These are phyloP conservation scores for Lepisosteus oculatus DNA, from an alignment of 2,113 vertebrate genomes.

Conservation along the genomic window DNA sequence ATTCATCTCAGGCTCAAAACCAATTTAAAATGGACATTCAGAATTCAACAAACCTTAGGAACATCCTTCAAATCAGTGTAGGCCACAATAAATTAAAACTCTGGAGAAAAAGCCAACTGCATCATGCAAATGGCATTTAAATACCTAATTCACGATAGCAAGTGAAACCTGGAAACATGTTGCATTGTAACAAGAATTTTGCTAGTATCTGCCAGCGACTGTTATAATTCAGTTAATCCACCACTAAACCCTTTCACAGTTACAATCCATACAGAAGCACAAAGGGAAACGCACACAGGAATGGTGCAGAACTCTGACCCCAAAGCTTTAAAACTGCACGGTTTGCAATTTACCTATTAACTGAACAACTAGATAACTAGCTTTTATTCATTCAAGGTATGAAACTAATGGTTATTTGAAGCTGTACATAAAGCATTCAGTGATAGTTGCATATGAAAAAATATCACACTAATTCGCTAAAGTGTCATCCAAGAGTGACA, in stretches of 20 bases:
- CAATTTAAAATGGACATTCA: too few species aligned
- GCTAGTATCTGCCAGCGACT: neutral
- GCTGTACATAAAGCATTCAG: neutral
- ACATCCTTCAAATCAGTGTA: too few species aligned
- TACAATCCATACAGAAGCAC: neutral
- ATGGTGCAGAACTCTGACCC: neutral
- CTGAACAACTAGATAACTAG: neutral
- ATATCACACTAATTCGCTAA: too few species aligned
- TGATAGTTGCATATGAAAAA: too few species aligned
- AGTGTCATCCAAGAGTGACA: too few species aligned
- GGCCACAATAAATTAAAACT: too few species aligned
- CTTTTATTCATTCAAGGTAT: too few species aligned
- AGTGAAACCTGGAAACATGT: slow-evolving; percentile 3
- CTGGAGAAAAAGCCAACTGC: neutral
- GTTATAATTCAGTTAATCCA: neutral
- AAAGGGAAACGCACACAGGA: neutral
- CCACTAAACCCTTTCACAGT: neutral
- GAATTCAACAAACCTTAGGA: too few species aligned
- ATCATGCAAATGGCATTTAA: neutral
- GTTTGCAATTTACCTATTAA: neutral
- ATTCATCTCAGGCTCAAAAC: too few species aligned
- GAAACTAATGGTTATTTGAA: too few species aligned
- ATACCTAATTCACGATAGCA: neutral
- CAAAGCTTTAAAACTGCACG: neutral
- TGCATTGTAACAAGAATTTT: neutral